Conservation (phyloP, 37 sponge, comb jelly and placozoan species). For the Bolinopsis microptera region DNA sequence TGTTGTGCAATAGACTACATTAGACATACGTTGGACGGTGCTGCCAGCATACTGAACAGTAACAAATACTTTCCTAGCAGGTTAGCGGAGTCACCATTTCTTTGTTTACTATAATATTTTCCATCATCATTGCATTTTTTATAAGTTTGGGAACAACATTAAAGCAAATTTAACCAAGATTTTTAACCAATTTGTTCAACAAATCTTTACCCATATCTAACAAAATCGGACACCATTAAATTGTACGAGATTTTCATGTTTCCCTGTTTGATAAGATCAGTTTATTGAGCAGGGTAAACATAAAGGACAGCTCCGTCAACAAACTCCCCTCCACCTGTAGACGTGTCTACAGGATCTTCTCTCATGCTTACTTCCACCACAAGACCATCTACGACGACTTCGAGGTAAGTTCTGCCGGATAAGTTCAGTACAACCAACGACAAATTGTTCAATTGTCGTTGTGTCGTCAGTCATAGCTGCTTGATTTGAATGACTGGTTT, state of each 20-base stretch:
- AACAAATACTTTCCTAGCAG: slow-evolving; percentile 94
- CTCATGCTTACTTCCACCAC: slow-evolving; percentile 95
- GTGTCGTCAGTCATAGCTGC: too few relatives aligned
- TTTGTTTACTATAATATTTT: too few relatives aligned
- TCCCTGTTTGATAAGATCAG: slow-evolving; percentile 7
- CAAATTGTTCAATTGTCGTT: too few relatives aligned
- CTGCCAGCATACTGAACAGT: slow-evolving; percentile 90
- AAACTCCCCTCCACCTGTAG: slow-evolving; percentile 84
- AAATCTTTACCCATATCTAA: too few relatives aligned
- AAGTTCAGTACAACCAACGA: too few relatives aligned
- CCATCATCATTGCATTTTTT: too few relatives aligned
- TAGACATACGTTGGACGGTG: slow-evolving; percentile 95
- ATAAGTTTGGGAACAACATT: too few relatives aligned
- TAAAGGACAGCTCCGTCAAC: slow-evolving; percentile 85
- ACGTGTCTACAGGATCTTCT: slow-evolving; percentile 92
- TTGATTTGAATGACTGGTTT: background rate
- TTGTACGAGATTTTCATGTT: too few relatives aligned
- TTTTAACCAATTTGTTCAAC: too few relatives aligned
- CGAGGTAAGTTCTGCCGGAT: slow-evolving; percentile 69
- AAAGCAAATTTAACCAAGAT: too few relatives aligned
- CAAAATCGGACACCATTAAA: too few relatives aligned
- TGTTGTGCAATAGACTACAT: slow-evolving; percentile 98
- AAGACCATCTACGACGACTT: slow-evolving; percentile 83
- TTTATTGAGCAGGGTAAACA: slow-evolving; percentile 70
- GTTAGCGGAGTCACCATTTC: too few relatives aligned